Conservation (phyloP, 1,140 invertebrate species). For the Formica exsecta region DNA sequence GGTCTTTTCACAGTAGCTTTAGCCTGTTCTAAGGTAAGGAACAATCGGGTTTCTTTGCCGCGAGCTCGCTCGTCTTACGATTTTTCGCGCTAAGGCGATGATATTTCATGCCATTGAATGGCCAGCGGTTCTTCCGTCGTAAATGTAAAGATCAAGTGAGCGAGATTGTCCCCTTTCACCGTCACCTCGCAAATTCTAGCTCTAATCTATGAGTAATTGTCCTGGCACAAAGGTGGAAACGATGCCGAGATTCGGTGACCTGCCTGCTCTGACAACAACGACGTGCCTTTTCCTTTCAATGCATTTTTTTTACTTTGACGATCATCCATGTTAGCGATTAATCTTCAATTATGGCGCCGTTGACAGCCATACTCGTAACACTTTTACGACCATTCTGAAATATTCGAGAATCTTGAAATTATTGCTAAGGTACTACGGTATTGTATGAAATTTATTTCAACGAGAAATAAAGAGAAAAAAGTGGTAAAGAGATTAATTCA, state of each 20-base stretch:
- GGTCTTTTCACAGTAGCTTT: slow-evolving; percentile 3
- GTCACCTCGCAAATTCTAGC: slow-evolving; percentile 80
- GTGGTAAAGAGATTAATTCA: background rate
- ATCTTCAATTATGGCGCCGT: slow-evolving; percentile 80
- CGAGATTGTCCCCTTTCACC: slow-evolving; percentile 72
- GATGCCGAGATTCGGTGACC: slow-evolving; percentile 50
- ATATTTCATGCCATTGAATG: slow-evolving; percentile 80
- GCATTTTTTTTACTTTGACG: slow-evolving; percentile 68
- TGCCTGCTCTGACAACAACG: slow-evolving; percentile 45
- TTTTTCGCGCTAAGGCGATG: slow-evolving; percentile 73
- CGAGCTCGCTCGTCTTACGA: slow-evolving; percentile 63
- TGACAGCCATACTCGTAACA: slow-evolving; percentile 80
- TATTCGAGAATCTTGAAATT: slow-evolving; percentile 12
- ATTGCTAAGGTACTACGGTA: background rate
- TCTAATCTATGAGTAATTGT: slow-evolving; percentile 84
- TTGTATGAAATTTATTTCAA: slow-evolving; percentile 49
- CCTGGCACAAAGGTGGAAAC: slow-evolving; percentile 73
- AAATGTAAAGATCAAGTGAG: slow-evolving; percentile 81
- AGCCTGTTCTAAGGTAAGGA: background rate
- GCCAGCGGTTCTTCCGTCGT: slow-evolving; percentile 67
- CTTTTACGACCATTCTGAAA: slow-evolving; percentile 72
- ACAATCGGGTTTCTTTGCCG: slow-evolving; percentile 18
- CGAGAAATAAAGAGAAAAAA: background rate
- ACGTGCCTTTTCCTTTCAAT: slow-evolving; percentile 53
- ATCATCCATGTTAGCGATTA: slow-evolving; percentile 77